Evolutionary conservation across 1,140 invertebrate species (phyloP).

Genomic region (Pogonomyrmex barbatus): DNA sequence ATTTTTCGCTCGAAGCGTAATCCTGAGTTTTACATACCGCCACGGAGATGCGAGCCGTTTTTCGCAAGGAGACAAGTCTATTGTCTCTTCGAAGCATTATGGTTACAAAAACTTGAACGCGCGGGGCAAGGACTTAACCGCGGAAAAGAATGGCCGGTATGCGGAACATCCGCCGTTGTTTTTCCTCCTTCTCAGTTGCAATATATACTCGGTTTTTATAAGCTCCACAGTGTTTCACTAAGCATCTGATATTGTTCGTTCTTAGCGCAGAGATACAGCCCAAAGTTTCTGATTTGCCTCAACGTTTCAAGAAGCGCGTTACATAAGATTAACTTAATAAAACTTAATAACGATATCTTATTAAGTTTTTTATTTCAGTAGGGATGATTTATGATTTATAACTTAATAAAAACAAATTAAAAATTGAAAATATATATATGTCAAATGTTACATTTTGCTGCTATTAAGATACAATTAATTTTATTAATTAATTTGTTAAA

Average conservation of each 20-base stretch:
- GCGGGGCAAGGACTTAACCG: conserved; percentile 44
- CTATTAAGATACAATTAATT: too few species aligned
- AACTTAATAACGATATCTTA: background rate
- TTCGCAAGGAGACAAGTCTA: conserved; percentile 45
- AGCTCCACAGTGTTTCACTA: background rate
- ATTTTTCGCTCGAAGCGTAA: conserved; percentile 45
- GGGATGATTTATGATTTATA: background rate
- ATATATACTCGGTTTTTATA: conserved; percentile 43
- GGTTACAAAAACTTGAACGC: conserved; percentile 39
- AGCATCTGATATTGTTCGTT: conserved; percentile 11
- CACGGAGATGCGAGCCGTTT: conserved; percentile 24
- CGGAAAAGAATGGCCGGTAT: conserved; percentile 18
- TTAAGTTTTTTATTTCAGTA: background rate
- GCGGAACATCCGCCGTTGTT: conserved; percentile 30
- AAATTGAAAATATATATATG: background rate
- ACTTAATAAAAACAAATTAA: background rate
- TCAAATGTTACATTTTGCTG: background rate
- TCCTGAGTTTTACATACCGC: conserved; percentile 42
- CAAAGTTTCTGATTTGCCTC: conserved; percentile 10
- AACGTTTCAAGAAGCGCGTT: background rate
- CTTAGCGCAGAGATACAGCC: background rate
- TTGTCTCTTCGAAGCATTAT: conserved; percentile 47
- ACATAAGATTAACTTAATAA: background rate
- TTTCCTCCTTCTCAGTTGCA: conserved; percentile 21
- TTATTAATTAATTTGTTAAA: too few species aligned